Percentiles rank a stretch among this genome's conserved stretches.
Conservation (phyloP, 2,797 vertebrate species). For the Rhabdomys pumilio region DNA sequence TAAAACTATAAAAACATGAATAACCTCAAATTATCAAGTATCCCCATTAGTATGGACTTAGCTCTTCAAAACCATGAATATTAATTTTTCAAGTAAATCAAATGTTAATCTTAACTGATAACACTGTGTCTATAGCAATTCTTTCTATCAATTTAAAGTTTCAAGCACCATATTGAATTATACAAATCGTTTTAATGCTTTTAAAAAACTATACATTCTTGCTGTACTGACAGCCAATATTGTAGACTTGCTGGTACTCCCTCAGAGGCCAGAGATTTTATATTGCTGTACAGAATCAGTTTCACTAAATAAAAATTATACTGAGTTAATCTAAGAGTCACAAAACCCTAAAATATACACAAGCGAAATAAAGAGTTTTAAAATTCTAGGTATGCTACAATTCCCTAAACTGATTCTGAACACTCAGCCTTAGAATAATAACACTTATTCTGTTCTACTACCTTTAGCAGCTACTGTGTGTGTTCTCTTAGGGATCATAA, state of each 20-base stretch:
- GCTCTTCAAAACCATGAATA: not conserved
- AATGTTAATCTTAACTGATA: slow-evolving; percentile 48
- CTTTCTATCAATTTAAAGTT: not conserved
- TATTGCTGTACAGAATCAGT: slow-evolving; percentile 31
- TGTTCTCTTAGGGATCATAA: slow-evolving; percentile 67
- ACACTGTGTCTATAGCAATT: not conserved
- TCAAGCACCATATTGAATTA: not conserved
- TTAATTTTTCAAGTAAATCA: slow-evolving; percentile 50
- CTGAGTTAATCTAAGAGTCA: slow-evolving; percentile 55
- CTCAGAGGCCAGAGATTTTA: slow-evolving; percentile 37
- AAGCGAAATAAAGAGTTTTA: slow-evolving; percentile 74
- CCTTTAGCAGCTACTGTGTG: slow-evolving; percentile 6
- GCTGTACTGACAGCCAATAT: slow-evolving; percentile 7
- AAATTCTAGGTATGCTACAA: slow-evolving; percentile 54
- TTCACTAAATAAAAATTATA: slow-evolving; percentile 55
- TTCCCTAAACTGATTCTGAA: slow-evolving; percentile 77
- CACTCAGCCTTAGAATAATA: slow-evolving; percentile 64
- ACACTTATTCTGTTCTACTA: slow-evolving; percentile 63
- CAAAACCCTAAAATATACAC: slow-evolving; percentile 70
- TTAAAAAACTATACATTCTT: not conserved
- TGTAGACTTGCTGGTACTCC: not conserved
- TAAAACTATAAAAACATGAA: not conserved
- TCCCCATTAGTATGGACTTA: not conserved
- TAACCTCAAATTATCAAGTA: not conserved
- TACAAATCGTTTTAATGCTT: not conserved